A percentile compares a stretch with the other conserved stretches of the same genome.
These are phyloP conservation scores for Melitaea cinxia DNA, from an alignment of 1,140 invertebrate genomes.

Conservation along the genomic window DNA sequence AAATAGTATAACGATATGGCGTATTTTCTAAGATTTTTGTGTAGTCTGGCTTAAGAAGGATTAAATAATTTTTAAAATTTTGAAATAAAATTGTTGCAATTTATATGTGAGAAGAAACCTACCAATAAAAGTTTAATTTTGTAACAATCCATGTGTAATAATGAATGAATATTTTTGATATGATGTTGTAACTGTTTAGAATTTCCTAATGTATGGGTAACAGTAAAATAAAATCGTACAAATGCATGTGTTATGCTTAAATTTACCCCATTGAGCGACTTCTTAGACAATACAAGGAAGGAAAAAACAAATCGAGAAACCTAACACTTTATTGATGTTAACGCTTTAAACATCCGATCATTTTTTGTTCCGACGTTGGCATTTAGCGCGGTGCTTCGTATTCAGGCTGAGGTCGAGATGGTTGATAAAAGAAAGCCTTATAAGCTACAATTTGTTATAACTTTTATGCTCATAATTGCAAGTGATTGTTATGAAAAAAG, in stretches of 20 bases:
- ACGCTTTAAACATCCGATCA: conserved; percentile 3
- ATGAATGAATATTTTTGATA: no score
- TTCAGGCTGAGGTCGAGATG: conserved; percentile 1
- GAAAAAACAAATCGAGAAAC: conserved; percentile 26
- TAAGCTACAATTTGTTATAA: background rate
- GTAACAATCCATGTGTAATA: no score
- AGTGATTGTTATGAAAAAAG: conserved; percentile 60
- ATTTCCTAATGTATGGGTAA: no score
- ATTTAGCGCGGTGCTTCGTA: background rate
- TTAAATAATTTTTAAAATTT: no score
- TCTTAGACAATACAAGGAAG: background rate
- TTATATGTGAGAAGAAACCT: no score
- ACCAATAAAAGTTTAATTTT: no score
- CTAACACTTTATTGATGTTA: conserved; percentile 23
- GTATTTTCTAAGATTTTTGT: no score
- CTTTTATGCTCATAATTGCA: conserved; percentile 5
- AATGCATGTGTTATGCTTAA: background rate
- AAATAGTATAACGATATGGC: no score
- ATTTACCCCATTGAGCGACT: background rate
- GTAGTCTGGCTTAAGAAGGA: no score
- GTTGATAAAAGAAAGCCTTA: background rate
- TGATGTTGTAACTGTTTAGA: no score
- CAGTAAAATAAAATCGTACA: no score
- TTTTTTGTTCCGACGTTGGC: background rate
- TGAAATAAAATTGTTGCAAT: no score